Evolutionary conservation across 2,888 invertebrate genomes (phyloP), one percentile per base, ranked within the genome.

Genomic region (Polymixis lichenea): DNA sequence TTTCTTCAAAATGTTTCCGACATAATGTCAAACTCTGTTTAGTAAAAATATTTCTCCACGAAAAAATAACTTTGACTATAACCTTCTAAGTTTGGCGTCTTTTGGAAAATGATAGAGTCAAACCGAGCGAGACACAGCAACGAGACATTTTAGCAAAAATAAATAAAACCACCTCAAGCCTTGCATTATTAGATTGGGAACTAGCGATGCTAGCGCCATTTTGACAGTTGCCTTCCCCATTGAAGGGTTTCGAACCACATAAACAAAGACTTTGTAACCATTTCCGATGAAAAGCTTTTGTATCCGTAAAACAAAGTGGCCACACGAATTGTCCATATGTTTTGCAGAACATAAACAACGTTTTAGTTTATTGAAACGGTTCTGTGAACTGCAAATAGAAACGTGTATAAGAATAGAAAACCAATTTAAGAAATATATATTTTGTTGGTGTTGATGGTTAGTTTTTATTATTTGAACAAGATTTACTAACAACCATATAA

Each of bases 301-400:
- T 75, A 60, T 13, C 51, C 67, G 38, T 74, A 74, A 71, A 82
- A 82, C 68, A 72, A 78, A 79, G 65, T 75, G 65, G 55, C 46
- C 46, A 55, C 62, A 43, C 22, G 32, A 74, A 65, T 71, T 49
- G 69, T 64, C 58, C 53, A 78, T 60, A 64, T 58, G 28, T 70
- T 78, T 69, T 70, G 46, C 66, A 32, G 58, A 71, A 78, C 73
- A 73, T 78, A 67, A 71, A 78, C 78, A 70, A 72, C 62, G 49
- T 78, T 81, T 82, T 78, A 71, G 66, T 46, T 60, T 82, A 74
- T 71, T 82, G 74, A 74, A 74, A 70, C 74, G 32, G 55, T 55
- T 62, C 49, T 32, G 51, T 6, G 38, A 67, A 64, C 78, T 53
- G 53, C 56, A 74, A 78, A 78, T 74, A 78, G 46, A 55, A 55